Percentiles rank a stretch among this genome's conserved stretches.
phyloP scores from a whole-genome alignment of 2,888 invertebrate genomes.

The Encarsia formosa region DNA sequence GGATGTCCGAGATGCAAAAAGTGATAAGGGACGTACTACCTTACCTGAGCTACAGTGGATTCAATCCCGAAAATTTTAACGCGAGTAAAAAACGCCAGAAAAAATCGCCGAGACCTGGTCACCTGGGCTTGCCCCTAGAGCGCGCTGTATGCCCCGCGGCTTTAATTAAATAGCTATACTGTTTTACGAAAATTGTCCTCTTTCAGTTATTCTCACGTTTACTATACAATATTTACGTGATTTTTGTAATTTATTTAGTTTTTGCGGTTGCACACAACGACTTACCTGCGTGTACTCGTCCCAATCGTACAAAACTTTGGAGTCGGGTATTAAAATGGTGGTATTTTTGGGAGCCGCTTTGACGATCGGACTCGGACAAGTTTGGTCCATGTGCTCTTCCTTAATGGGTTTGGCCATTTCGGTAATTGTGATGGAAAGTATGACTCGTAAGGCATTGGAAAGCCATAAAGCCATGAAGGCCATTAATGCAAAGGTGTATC shows the following conservation, averaged over 20 bases:
- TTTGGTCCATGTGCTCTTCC: neutral
- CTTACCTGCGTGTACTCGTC: slow-evolving; percentile 30
- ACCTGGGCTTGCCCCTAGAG: slow-evolving; percentile 56
- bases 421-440: slow-evolving; percentile 65
- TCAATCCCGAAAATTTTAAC: too few species aligned
- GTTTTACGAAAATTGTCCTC: neutral
- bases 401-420: slow-evolving; percentile 56
- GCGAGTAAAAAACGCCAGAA: too few species aligned
- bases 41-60: too few species aligned
- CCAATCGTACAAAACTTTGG: slow-evolving; percentile 30
- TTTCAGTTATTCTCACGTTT: neutral
- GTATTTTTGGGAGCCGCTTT: neutral
- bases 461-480: slow-evolving; percentile 64
- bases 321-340: neutral
- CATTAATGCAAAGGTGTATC: slow-evolving; percentile 53
- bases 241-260: neutral
- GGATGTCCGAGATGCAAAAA: too few species aligned
- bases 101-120: too few species aligned
- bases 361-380: neutral
- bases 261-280: neutral
- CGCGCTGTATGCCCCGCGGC: neutral
- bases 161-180: neutral
- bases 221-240: neutral
- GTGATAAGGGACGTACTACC: too few species aligned
- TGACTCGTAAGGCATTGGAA: slow-evolving; percentile 68